These are phyloP conservation scores for Therioaphis trifolii DNA, from an alignment of 2,888 invertebrate species.

Conservation along the genomic window DNA sequence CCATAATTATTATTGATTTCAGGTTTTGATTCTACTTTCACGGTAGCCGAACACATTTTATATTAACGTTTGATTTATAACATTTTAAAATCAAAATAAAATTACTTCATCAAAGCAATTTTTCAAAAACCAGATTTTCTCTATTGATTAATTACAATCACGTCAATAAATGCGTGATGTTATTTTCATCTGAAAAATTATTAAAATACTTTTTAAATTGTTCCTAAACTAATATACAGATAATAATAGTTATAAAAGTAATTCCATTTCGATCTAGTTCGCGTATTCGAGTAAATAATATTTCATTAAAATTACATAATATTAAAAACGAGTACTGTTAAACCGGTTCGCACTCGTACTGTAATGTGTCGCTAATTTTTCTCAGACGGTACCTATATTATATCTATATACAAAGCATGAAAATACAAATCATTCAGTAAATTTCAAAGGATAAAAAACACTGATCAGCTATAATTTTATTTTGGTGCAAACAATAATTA, in stretches of 20 bases:
- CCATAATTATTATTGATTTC: slow-evolving; percentile 54
- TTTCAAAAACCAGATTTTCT: slow-evolving; percentile 29
- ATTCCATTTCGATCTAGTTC: background rate
- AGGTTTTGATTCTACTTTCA: slow-evolving; percentile 61
- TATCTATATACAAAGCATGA: no score
- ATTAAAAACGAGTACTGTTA: background rate
- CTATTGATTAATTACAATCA: background rate
- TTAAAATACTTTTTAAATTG: background rate
- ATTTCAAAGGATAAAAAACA: background rate
- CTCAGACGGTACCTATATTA: background rate
- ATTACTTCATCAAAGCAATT: background rate
- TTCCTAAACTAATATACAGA: background rate
- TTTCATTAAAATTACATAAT: slow-evolving; percentile 19
- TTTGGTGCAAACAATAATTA: background rate
- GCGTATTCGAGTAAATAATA: background rate
- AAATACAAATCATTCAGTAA: no score
- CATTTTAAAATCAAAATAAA: slow-evolving; percentile 15
- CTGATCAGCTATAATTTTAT: background rate
- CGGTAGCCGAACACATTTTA: slow-evolving; percentile 9
- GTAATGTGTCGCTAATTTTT: background rate
- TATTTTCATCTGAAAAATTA: background rate
- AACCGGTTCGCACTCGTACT: background rate
- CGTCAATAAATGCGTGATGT: background rate
- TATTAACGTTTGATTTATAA: slow-evolving; percentile 34
- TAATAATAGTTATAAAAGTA: background rate